A percentile compares a stretch with the other conserved stretches of the same genome.
Conservation (phyloP, 35 echinoderm and acorn worm species). For the Diadema setosum region DNA sequence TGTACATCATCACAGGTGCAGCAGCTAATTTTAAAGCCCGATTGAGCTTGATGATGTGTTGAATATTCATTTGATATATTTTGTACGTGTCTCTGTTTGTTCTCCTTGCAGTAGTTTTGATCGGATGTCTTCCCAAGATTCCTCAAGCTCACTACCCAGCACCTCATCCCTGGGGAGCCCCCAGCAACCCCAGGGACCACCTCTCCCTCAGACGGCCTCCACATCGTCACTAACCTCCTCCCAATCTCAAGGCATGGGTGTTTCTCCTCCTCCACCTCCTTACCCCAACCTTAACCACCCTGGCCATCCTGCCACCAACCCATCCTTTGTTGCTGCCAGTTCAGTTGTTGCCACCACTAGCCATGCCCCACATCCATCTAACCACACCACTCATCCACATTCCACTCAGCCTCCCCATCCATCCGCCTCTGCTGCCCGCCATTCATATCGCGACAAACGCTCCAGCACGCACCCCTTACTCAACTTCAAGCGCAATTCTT, state of each 20-base stretch:
- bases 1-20: neutral
- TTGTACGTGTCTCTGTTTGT: neutral
- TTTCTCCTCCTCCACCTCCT: neutral
- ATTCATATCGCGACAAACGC: neutral
- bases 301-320: neutral
- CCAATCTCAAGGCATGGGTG: constrained; percentile 2
- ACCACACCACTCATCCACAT: no score
- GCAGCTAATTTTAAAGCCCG: neutral
- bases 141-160: neutral
- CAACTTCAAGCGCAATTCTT: neutral
- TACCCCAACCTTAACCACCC: no score
- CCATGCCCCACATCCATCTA: neutral
- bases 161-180: neutral
- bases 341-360: neutral
- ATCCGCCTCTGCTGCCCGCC: neutral
- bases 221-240: neutral
- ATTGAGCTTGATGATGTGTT: neutral
- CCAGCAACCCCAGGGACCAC: neutral
- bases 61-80: neutral
- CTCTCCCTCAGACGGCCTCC: neutral
- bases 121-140: neutral
- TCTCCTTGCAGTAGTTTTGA: neutral
- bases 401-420: neutral
- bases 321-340: neutral
- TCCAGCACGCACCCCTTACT: neutral